These are phyloP conservation scores for Archivesica marissinica DNA, from an alignment of 1,140 invertebrate genomes.

Conservation along the genomic window DNA sequence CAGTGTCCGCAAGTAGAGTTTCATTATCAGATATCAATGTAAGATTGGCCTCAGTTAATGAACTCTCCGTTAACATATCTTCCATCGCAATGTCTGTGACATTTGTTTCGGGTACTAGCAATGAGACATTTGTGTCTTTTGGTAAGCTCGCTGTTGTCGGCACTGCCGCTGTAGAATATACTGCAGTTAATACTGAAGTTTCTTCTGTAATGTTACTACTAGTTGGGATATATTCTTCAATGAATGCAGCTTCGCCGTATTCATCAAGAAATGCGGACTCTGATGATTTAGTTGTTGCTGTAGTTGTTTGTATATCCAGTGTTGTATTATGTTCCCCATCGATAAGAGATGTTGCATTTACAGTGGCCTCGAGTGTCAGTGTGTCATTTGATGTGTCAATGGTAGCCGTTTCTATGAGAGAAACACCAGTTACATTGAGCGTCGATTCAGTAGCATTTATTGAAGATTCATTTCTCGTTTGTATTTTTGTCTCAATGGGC, in stretches of 20 bases:
- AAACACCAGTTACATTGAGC: no score
- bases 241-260: constrained; percentile 19
- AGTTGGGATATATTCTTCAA: neutral
- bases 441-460: no score
- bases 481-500: no score
- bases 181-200: constrained; percentile 3
- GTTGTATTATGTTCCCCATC: no score
- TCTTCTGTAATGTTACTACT: constrained; percentile 3
- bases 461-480: no score
- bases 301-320: neutral
- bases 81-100: neutral
- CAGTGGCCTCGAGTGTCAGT: neutral
- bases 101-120: neutral
- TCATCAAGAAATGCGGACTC: constrained; percentile 7
- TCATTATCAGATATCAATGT: neutral
- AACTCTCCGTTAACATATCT: neutral
- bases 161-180: neutral
- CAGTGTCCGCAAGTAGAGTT: neutral
- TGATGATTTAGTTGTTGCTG: constrained; percentile 4
- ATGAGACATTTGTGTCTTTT: neutral
- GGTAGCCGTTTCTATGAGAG: neutral
- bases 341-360: neutral
- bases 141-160: neutral
- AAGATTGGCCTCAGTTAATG: neutral
- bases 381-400: neutral